Percentiles rank a stretch among this genome's conserved stretches.
Conservation (phyloP, 1,140 invertebrate species). For the Cyphomyrmex costatus region DNA sequence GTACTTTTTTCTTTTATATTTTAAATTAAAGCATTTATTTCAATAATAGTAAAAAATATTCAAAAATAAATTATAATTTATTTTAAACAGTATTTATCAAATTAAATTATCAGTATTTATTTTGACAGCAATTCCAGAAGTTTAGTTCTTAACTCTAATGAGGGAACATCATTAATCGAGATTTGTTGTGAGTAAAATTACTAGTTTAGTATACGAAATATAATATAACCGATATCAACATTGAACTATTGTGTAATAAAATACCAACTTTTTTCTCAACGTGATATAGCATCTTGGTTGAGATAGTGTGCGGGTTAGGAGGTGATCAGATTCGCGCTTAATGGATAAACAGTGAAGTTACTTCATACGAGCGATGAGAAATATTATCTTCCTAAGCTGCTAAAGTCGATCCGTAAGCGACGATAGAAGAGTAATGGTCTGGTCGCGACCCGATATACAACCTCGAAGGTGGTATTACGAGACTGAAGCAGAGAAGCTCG, state of each 20-base stretch:
- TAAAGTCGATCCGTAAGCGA: conserved; percentile 56
- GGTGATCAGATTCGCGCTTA: conserved; percentile 58
- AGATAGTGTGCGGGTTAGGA: conserved; percentile 21
- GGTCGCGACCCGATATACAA: conserved; percentile 33
- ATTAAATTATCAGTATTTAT: not conserved
- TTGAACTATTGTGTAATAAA: conserved; percentile 41
- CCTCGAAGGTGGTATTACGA: conserved; percentile 10
- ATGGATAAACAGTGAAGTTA: conserved; percentile 63
- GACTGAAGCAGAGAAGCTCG: not conserved
- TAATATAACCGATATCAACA: conserved; percentile 13
- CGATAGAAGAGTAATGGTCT: conserved; percentile 51
- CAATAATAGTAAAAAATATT: not conserved
- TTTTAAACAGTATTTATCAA: not conserved
- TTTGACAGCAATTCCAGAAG: not conserved
- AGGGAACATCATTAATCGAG: conserved; percentile 3
- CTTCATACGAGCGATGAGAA: conserved; percentile 54
- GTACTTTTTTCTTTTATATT: not conserved
- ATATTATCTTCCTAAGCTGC: conserved; percentile 62
- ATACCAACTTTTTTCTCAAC: conserved; percentile 20
- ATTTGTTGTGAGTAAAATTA: not conserved
- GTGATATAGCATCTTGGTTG: conserved; percentile 27
- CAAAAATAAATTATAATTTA: not conserved
- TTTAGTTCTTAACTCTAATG: not conserved
- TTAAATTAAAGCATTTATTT: not conserved
- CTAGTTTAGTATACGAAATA: not conserved